Conservation (phyloP, 2,888 invertebrate species). For the Drosophila pseudotakahashii region DNA sequence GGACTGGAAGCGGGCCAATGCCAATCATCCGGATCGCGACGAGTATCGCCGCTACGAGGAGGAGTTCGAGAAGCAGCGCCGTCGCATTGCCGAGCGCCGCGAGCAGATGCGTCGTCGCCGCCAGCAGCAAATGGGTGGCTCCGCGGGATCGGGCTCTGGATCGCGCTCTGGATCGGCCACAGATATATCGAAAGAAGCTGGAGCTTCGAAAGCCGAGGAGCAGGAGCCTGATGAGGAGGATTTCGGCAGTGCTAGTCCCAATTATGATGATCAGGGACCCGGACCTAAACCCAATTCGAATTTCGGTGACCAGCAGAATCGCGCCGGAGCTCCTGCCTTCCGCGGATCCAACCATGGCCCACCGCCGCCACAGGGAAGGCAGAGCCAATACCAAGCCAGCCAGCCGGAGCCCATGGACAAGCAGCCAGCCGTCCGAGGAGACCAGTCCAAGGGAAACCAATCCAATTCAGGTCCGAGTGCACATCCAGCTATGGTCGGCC, state of each 20-base stretch:
- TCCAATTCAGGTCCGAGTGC: no score
- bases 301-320: background rate
- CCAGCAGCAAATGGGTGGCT: constrained; percentile 49
- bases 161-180: background rate
- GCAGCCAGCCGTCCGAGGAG: background rate
- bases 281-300: background rate
- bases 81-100: constrained; percentile 91
- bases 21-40: constrained; percentile 95
- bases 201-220: background rate
- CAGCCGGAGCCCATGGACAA: background rate
- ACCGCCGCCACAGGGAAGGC: background rate
- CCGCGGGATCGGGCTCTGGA: background rate
- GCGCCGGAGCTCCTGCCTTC: background rate
- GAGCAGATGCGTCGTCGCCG: constrained; percentile 90
- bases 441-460: no score
- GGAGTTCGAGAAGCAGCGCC: constrained; percentile 94
- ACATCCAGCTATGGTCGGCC: background rate
- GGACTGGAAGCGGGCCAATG: constrained; percentile 95
- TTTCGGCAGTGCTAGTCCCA: background rate
- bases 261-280: background rate
- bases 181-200: background rate
- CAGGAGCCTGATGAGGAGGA: background rate
- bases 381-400: background rate
- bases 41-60: constrained; percentile 94
- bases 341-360: background rate